Percentiles rank a stretch among this genome's conserved stretches.
Evolutionary conservation across 2,113 vertebrate genomes (phyloP).

Genomic region (Tylochromis polylepis): DNA sequence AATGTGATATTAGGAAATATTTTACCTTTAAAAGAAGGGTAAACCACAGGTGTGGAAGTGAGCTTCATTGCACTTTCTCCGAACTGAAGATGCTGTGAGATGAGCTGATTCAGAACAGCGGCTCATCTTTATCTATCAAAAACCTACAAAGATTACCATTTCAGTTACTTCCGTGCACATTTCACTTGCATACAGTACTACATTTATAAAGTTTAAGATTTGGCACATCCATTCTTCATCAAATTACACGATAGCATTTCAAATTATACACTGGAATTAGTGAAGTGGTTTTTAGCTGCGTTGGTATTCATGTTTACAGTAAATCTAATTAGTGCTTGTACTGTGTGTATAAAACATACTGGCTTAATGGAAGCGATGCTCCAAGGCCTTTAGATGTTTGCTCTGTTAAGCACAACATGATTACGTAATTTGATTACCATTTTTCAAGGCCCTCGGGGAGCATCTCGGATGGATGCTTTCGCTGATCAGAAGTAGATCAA

Average conservation of each 20-base stretch:
- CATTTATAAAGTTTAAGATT: not conserved
- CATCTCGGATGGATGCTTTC: conserved; percentile 24
- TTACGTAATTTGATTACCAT: conserved; percentile 63
- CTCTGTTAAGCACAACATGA: conserved; percentile 51
- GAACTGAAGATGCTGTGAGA: not conserved
- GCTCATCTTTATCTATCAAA: conserved; percentile 13
- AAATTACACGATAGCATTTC: not conserved
- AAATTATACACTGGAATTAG: not conserved
- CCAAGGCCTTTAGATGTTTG: conserved; percentile 57
- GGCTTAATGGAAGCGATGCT: conserved; percentile 35
- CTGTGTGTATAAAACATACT: conserved; percentile 19
- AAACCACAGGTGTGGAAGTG: conserved; percentile 27
- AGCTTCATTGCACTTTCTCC: conserved; percentile 12
- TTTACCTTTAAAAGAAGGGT: not conserved
- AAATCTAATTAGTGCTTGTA: conserved; percentile 29
- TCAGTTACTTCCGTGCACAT: not conserved
- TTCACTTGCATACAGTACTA: not conserved
- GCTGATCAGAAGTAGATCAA: conserved; percentile 44
- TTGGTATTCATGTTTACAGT: conserved; percentile 37
- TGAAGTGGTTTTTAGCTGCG: not conserved
- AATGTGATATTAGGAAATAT: not conserved
- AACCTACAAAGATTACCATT: not conserved
- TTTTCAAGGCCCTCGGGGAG: conserved; percentile 12
- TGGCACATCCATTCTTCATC: not conserved
- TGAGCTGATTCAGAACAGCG: conserved; percentile 26